These are phyloP conservation scores for Varanus salvator DNA, from an alignment of 2,113 vertebrate species.

Conservation along the genomic window DNA sequence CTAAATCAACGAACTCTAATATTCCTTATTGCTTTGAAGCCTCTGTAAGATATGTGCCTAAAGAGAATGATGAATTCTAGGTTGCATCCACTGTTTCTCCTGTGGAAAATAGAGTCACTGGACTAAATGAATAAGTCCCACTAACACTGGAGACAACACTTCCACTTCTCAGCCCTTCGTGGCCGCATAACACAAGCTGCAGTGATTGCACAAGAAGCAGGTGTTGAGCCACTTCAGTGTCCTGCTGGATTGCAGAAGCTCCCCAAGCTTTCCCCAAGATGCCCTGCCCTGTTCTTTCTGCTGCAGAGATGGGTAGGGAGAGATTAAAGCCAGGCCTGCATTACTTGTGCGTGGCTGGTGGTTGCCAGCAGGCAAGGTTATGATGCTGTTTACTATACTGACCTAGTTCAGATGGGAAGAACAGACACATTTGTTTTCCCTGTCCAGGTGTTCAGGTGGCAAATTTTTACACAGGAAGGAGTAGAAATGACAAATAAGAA, in stretches of 20 bases:
- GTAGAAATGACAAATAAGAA: constrained; percentile 15
- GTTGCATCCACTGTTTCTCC: no score
- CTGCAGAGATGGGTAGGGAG: not conserved
- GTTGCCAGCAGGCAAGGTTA: not conserved
- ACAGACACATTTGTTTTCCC: constrained; percentile 1
- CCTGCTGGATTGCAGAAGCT: not conserved
- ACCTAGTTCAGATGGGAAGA: constrained; percentile 1
- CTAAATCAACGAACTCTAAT: not conserved
- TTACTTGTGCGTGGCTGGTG: not conserved
- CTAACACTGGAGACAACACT: no score
- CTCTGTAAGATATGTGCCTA: not conserved
- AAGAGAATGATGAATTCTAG: not conserved
- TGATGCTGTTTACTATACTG: not conserved
- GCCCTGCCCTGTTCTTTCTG: no score
- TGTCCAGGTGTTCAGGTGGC: not conserved
- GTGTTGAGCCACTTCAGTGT: not conserved
- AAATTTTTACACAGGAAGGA: not conserved
- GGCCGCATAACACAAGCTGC: not conserved
- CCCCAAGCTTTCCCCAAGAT: not conserved
- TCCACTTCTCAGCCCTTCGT: not conserved
- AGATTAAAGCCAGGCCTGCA: not conserved
- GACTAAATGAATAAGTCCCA: no score
- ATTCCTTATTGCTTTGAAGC: not conserved
- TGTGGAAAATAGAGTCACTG: no score
- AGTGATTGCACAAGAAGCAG: not conserved